Evolutionary conservation across 37 sponge, comb jelly and placozoan genomes (phyloP).

Genomic region (Tethya wilhelma): DNA sequence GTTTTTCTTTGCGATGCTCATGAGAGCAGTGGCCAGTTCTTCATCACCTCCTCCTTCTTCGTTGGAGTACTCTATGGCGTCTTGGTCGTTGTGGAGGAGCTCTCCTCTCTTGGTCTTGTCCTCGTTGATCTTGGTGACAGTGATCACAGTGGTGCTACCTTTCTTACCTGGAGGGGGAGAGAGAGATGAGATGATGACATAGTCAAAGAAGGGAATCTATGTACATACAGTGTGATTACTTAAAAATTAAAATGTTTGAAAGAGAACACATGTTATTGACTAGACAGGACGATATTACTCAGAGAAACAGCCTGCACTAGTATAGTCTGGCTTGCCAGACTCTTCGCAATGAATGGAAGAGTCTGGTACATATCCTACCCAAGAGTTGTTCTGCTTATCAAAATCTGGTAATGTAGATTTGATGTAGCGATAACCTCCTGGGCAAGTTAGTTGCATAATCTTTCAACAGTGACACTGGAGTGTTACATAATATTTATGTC

Average conservation of each 20-base stretch:
- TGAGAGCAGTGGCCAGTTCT: constrained; percentile 71
- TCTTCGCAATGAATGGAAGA: too few species aligned
- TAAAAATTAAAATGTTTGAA: neutral
- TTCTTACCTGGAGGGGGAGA: neutral
- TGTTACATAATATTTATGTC: too few species aligned
- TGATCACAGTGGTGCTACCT: constrained; percentile 22
- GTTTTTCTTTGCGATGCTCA: constrained; percentile 64
- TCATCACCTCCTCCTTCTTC: constrained; percentile 82
- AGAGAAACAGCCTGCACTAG: too few species aligned
- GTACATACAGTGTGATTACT: neutral
- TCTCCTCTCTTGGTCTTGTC: constrained; percentile 77
- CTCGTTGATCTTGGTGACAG: constrained; percentile 46
- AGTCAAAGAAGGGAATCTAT: neutral
- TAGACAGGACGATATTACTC: too few species aligned
- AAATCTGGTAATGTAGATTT: too few species aligned
- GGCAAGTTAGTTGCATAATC: too few species aligned
- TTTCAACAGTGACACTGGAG: too few species aligned
- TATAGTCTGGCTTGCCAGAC: too few species aligned
- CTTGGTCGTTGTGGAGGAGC: constrained; percentile 88
- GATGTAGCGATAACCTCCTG: too few species aligned
- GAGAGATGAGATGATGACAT: neutral
- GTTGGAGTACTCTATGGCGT: constrained; percentile 89
- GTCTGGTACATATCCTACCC: too few species aligned
- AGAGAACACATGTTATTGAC: too few species aligned
- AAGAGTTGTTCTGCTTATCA: too few species aligned